phyloP scores from a whole-genome alignment of 2,797 vertebrate species.

The Aldrovandia affinis region DNA sequence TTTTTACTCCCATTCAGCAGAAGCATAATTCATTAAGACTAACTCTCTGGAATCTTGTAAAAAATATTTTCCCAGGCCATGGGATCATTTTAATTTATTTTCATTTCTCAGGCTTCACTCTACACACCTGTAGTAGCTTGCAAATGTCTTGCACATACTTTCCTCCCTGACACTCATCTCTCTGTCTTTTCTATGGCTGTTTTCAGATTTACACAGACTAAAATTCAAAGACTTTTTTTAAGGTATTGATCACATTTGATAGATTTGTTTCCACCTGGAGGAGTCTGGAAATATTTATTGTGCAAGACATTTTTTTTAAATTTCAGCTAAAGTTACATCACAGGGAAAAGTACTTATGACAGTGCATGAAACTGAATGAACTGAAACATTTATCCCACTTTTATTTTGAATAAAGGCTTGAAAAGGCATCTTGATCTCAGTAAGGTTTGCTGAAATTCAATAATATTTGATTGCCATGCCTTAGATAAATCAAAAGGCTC shows the following conservation, averaged over 20 bases:
- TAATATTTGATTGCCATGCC: not conserved
- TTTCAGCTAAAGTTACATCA: not conserved
- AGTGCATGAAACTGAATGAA: not conserved
- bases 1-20: conserved; percentile 20
- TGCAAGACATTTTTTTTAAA: not conserved
- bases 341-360: not conserved
- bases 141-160: conserved; percentile 5
- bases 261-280: not conserved
- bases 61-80: conserved; percentile 1
- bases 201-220: not conserved
- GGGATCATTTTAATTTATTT: conserved; percentile 16
- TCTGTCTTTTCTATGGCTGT: no score
- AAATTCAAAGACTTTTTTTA: not conserved
- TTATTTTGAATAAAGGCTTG: not conserved
- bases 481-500: not conserved
- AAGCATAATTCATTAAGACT: not conserved
- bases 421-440: not conserved
- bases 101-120: conserved; percentile 12
- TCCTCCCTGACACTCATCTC: conserved; percentile 13
- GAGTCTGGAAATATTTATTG: not conserved
- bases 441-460: not conserved
- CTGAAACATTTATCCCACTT: not conserved
- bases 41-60: not conserved
- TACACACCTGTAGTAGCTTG: not conserved
- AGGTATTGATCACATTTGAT: not conserved